A percentile compares a stretch with the other conserved stretches of the same genome.
Conservation (phyloP, 2,888 invertebrate species). For the Harpalus rufipes region DNA sequence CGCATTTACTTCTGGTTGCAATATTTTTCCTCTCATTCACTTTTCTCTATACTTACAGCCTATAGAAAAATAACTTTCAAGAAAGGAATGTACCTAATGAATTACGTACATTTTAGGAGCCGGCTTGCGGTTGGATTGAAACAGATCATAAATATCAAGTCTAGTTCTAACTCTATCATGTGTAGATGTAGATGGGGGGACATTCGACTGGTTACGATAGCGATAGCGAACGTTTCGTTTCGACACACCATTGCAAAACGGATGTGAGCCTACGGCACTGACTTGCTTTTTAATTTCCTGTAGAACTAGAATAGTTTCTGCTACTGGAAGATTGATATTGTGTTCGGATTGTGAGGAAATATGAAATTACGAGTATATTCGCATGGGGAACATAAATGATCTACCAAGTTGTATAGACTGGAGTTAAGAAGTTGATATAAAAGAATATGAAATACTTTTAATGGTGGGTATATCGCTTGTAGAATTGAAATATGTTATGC, state of each 20-base stretch:
- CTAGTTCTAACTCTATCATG: constrained; percentile 4
- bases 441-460: too few relatives aligned
- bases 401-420: neutral
- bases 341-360: neutral
- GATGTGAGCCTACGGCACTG: constrained; percentile 26
- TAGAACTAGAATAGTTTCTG: constrained; percentile 9
- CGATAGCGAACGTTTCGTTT: too few relatives aligned
- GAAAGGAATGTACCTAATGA: constrained; percentile 55
- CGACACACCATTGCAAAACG: constrained; percentile 32
- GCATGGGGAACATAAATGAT: neutral
- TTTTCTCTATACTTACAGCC: neutral
- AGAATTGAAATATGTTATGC: too few relatives aligned
- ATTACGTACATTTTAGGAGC: constrained; percentile 55
- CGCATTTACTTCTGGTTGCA: neutral
- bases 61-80: constrained; percentile 58
- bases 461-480: too few relatives aligned
- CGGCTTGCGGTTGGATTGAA: constrained; percentile 15
- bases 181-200: neutral
- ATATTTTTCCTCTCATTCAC: constrained; percentile 10
- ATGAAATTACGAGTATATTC: neutral
- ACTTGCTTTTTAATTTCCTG: constrained; percentile 42
- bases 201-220: constrained; percentile 31
- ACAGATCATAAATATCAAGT: constrained; percentile 57
- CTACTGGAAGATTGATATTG: neutral
- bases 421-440: too few relatives aligned